Evolutionary conservation across 2,113 vertebrate genomes (phyloP).

Genomic region (Pelobates fuscus): DNA sequence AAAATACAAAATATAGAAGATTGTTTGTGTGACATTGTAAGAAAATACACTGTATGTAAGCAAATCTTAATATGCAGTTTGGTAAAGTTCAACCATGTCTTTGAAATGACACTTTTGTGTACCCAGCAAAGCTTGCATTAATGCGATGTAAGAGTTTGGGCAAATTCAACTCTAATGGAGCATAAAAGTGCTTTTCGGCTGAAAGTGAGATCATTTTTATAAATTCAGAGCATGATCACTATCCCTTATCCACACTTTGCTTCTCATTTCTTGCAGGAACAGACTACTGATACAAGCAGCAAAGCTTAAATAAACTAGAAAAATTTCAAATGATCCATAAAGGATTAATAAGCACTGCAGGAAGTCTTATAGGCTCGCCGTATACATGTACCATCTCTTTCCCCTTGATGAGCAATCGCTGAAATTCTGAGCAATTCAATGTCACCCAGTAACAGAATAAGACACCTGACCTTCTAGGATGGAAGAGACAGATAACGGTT

Average conservation of each 20-base stretch:
- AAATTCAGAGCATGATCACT: conserved; percentile 84
- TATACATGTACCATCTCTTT: conserved; percentile 76
- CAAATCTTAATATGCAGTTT: conserved; percentile 78
- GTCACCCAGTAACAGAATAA: conserved; percentile 63
- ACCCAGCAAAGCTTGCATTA: conserved; percentile 79
- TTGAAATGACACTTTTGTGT: conserved; percentile 75
- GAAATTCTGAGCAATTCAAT: conserved; percentile 80
- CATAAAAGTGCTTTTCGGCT: conserved; percentile 83
- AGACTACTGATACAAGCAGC: conserved; percentile 82
- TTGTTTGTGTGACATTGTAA: conserved; percentile 21
- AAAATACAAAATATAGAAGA: neutral
- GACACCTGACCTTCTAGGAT: neutral
- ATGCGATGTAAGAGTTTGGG: conserved; percentile 77
- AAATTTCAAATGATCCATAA: conserved; percentile 87
- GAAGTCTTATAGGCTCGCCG: conserved; percentile 79
- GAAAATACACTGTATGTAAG: conserved; percentile 58
- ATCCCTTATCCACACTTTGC: conserved; percentile 60
- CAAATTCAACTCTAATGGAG: conserved; percentile 83
- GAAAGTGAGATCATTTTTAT: conserved; percentile 82
- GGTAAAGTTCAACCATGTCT: conserved; percentile 75
- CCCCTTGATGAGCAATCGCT: conserved; percentile 69
- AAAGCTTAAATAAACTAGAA: conserved; percentile 84
- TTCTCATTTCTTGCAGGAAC: conserved; percentile 66
- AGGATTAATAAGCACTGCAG: conserved; percentile 83
- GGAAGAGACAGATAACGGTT: neutral